phyloP scores from a whole-genome alignment of 2,888 invertebrate genomes.

The Oasisia sp. region DNA sequence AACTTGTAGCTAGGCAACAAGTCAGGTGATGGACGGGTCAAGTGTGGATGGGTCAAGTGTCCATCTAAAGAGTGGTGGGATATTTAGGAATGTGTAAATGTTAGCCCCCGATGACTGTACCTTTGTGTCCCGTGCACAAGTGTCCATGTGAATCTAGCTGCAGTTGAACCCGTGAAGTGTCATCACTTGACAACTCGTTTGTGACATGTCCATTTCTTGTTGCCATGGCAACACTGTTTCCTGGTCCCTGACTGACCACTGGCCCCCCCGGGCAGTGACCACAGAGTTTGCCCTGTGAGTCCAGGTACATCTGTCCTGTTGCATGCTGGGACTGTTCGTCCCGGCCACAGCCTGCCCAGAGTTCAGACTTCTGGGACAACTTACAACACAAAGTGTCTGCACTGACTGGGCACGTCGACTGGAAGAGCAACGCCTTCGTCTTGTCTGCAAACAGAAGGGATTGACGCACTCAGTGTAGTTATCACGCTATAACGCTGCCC shows the following conservation, averaged over 20 bases:
- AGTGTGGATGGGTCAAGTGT: neutral
- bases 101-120: neutral
- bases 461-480: neutral
- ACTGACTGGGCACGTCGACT: neutral
- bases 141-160: neutral
- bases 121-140: neutral
- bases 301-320: neutral
- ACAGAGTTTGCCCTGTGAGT: neutral
- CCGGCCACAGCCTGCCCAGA: neutral
- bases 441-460: neutral
- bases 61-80: neutral
- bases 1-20: no score
- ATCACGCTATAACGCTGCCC: no score
- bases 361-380: neutral
- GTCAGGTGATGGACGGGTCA: no score
- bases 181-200: neutral
- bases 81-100: neutral
- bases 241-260: neutral
- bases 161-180: neutral
- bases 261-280: neutral
- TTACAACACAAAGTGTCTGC: neutral
- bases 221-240: neutral
- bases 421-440: neutral
- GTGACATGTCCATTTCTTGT: neutral
- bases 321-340: neutral